Evolutionary conservation across 2,888 invertebrate species (phyloP).

Genomic region (Platypus cylindrus): DNA sequence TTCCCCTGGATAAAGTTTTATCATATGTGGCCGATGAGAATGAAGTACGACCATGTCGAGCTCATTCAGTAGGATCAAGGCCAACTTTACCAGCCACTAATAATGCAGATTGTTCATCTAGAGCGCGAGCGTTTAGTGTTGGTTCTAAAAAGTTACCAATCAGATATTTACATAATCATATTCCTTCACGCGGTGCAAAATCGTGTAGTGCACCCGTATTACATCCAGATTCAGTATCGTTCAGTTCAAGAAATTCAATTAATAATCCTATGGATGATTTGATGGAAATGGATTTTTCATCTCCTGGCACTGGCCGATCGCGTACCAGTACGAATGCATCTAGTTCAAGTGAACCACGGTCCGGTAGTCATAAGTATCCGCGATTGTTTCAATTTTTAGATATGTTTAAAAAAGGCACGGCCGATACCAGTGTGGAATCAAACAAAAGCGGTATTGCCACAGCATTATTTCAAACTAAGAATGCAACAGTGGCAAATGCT

Average conservation of each 20-base stretch:
- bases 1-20: conserved; percentile 67
- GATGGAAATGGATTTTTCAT: conserved; percentile 69
- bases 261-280: conserved; percentile 56
- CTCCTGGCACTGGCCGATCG: conserved; percentile 25
- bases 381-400: conserved; percentile 3
- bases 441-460: too few species aligned
- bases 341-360: conserved; percentile 33
- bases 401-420: too few species aligned
- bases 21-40: conserved; percentile 52
- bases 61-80: conserved; percentile 72
- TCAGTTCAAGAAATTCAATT: conserved; percentile 37
- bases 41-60: conserved; percentile 50
- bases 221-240: conserved; percentile 35
- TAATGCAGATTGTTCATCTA: conserved; percentile 35
- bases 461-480: too few species aligned
- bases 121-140: conserved; percentile 66
- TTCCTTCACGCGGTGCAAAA: conserved; percentile 35
- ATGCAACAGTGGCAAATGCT: too few species aligned
- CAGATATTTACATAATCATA: conserved; percentile 24
- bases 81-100: conserved; percentile 8
- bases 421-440: too few species aligned
- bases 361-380: too few species aligned
- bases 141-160: conserved; percentile 46
- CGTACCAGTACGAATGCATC: conserved; percentile 35
- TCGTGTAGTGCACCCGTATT: conserved; percentile 59